Evolutionary conservation across 2,797 vertebrate species (phyloP), one percentile per base, ranked within the genome.

Genomic region (Galagoides demidoff): DNA sequence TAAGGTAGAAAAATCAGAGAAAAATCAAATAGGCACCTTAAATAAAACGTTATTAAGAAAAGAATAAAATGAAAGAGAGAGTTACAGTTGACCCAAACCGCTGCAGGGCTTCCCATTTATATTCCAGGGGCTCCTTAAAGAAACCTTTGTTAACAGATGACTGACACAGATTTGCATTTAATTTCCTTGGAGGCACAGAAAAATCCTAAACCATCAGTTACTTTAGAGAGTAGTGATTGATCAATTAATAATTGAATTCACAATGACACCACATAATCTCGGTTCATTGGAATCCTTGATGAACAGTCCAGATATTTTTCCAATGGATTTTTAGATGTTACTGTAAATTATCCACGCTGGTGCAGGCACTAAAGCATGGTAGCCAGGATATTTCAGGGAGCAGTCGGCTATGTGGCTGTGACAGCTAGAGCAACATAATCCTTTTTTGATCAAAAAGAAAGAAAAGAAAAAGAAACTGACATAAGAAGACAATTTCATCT

Each of bases 201-300:
- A 95, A 96, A 81, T 95, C 89, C 96, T 96, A 81, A 97, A 95
- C 31, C 22, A 86, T 92, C 27, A 89, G 10, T 96, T 97, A 89
- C 61, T 86, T 85, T 85, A 73, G 55, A 95, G 25, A 2, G 14
- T 31, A 92, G 19, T 84, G 85, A 95, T 13, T 95, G 89, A 97
- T 96, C 64, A 90, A 96, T 82, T 97, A 97, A 95, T 95, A 97
- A 95, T 90, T 97, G 70, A 94, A 94, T 84, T 96, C 70, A 64
- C 52, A 64, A 85, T 31, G 93, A 92, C 55, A 63, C 95, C 63
- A 49, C 37, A 81, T 77, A 97, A 96, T 97, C 92, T 94, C 29
- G 57, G 64, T 29, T 86, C 92, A 82, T 1, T 61, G 39, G 64
- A 76, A 64, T 71, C 92, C 34, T 71, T 73, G 73, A 96, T 70